A percentile compares a stretch with the other conserved stretches of the same genome.
Conservation (phyloP, 30 jellyfish, hydroid and myxozoan species). For the Cassiopea andromeda region DNA sequence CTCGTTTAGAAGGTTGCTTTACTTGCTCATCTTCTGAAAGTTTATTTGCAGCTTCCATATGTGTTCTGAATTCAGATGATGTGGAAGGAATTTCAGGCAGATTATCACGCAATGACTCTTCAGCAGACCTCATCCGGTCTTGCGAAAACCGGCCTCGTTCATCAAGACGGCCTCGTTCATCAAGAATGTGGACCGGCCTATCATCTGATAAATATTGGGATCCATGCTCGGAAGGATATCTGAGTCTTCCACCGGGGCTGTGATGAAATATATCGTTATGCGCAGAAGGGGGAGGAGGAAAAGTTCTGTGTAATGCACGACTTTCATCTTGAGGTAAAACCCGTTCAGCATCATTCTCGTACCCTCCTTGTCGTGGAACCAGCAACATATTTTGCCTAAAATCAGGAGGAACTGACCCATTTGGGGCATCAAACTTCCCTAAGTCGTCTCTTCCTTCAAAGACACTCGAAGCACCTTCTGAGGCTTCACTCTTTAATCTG, state of each 20-base stretch:
- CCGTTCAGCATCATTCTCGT: conserved; percentile 24
- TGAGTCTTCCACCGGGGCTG: conserved; percentile 21
- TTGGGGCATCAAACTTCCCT: conserved; percentile 7
- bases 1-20: conserved; percentile 10
- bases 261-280: conserved; percentile 21
- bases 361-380: conserved; percentile 1
- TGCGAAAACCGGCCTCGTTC: conserved; percentile 58
- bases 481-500: conserved; percentile 71
- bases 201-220: conserved; percentile 33
- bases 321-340: neutral
- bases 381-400: neutral
- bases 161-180: conserved; percentile 56
- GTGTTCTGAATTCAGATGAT: conserved; percentile 12
- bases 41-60: conserved; percentile 16
- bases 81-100: conserved; percentile 6
- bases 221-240: conserved; percentile 40
- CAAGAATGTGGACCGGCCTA: conserved; percentile 50
- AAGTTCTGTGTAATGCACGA: conserved; percentile 22
- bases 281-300: conserved; percentile 11
- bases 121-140: conserved; percentile 60
- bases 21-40: conserved; percentile 2
- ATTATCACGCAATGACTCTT: conserved; percentile 27
- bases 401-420: neutral
- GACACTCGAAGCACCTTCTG: conserved; percentile 72
- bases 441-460: conserved; percentile 63